phyloP scores from a whole-genome alignment of 2,797 vertebrate genomes.

The Chiroxiphia lanceolata region DNA sequence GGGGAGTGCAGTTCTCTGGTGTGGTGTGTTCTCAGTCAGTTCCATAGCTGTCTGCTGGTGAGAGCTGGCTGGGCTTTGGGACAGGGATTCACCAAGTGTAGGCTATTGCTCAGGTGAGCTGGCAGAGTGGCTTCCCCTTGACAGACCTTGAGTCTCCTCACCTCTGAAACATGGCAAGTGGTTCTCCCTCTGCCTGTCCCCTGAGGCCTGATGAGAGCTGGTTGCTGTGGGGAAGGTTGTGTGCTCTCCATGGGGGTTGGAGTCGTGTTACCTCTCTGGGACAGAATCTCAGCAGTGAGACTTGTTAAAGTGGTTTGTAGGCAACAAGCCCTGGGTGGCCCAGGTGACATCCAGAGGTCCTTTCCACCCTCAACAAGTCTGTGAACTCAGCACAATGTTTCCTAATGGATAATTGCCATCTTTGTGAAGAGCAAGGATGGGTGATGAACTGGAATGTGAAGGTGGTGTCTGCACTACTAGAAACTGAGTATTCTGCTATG shows the following conservation, averaged over 20 bases:
- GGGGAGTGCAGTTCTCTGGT: accelerated
- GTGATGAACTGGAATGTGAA: neutral
- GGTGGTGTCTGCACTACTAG: neutral
- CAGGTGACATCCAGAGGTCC: neutral
- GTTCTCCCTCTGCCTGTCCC: neutral
- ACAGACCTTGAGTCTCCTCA: neutral
- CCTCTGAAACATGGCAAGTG: neutral
- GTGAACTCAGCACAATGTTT: accelerated
- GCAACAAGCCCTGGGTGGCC: neutral
- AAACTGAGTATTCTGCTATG: neutral
- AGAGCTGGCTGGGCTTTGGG: neutral
- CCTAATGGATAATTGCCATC: neutral
- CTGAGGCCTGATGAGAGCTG: neutral
- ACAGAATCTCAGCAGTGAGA: neutral
- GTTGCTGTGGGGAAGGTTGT: neutral
- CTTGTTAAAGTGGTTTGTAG: neutral
- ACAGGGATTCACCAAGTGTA: neutral
- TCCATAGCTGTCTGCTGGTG: neutral
- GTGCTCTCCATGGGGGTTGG: accelerated
- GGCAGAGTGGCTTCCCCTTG: neutral
- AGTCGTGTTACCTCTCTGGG: neutral
- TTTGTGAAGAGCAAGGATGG: neutral
- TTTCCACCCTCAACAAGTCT: neutral
- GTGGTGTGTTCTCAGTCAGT: neutral
- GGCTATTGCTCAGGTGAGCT: neutral